A percentile compares a stretch with the other conserved stretches of the same genome.
phyloP scores from a whole-genome alignment of 2,888 invertebrate species.

The Camponotus fellah region DNA sequence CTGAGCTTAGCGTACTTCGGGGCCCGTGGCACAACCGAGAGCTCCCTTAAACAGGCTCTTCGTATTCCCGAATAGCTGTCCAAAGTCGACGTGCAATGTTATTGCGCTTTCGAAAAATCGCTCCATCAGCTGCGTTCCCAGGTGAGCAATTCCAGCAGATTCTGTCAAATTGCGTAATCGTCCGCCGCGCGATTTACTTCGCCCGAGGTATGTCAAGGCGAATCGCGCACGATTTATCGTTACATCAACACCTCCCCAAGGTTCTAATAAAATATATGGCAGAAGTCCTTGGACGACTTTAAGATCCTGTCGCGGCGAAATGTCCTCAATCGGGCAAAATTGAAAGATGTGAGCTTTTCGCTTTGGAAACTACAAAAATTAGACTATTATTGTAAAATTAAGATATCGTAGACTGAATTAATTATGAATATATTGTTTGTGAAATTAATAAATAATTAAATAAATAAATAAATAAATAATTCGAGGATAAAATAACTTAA shows the following conservation, averaged over 20 bases:
- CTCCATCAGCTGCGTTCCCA: slow-evolving; percentile 82
- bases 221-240: slow-evolving; percentile 35
- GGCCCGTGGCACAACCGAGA: slow-evolving; percentile 91
- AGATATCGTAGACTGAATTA: no score
- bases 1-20: slow-evolving; percentile 93
- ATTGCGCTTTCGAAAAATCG: slow-evolving; percentile 91
- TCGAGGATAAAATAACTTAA: neutral
- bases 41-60: slow-evolving; percentile 88
- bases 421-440: no score
- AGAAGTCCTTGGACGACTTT: slow-evolving; percentile 4
- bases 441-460: neutral
- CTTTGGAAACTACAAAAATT: no score
- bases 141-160: slow-evolving; percentile 49
- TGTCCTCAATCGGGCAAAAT: neutral
- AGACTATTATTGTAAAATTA: no score
- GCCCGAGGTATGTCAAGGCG: slow-evolving; percentile 77
- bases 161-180: slow-evolving; percentile 53
- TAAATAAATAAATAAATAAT: neutral
- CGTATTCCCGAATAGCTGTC: slow-evolving; percentile 88
- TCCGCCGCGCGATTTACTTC: neutral
- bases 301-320: slow-evolving; percentile 8
- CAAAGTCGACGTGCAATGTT: slow-evolving; percentile 91
- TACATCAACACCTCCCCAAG: slow-evolving; percentile 25
- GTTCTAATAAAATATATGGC: neutral
- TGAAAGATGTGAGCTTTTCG: neutral